A percentile compares a stretch with the other conserved stretches of the same genome.
phyloP scores from a whole-genome alignment of 2,797 vertebrate species.

The Hoplostethus mediterraneus region DNA sequence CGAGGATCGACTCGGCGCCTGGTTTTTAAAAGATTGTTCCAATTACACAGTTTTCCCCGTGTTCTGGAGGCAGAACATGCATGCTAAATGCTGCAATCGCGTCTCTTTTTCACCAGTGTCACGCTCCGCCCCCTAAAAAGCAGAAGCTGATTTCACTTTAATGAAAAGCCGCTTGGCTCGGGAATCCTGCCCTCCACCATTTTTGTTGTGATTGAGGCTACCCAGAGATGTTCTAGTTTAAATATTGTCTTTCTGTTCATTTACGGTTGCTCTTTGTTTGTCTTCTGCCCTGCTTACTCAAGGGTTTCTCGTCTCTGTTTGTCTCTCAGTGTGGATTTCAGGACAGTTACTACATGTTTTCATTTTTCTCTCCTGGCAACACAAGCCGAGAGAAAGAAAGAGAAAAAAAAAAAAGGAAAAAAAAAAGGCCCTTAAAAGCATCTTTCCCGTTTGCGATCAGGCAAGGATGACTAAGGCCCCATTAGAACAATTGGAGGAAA shows the following conservation, averaged over 20 bases:
- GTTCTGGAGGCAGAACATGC: conserved; percentile 77
- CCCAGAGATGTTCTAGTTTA: conserved; percentile 59
- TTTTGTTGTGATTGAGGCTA: conserved; percentile 68
- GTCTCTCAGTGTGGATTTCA: conserved; percentile 60
- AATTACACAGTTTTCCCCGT: conserved; percentile 83
- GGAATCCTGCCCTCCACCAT: conserved; percentile 56
- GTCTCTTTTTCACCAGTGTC: conserved; percentile 67
- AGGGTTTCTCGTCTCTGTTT: conserved; percentile 50
- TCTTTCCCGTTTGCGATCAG: conserved; percentile 78
- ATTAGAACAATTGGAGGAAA: conserved; percentile 88
- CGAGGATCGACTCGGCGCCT: conserved; percentile 63
- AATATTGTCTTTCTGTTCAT: conserved; percentile 77
- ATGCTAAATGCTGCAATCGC: conserved; percentile 77
- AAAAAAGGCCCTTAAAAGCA: conserved; percentile 73
- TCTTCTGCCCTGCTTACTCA: conserved; percentile 62
- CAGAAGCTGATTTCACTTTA: conserved; percentile 78
- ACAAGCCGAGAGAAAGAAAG: conserved; percentile 52
- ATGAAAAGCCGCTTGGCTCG: conserved; percentile 73
- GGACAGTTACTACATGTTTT: conserved; percentile 77
- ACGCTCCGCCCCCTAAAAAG: conserved; percentile 65
- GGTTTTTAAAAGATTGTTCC: conserved; percentile 75
- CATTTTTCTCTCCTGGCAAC: conserved; percentile 78
- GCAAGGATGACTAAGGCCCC: conserved; percentile 83
- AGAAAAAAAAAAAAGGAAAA: conserved; percentile 32
- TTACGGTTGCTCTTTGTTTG: conserved; percentile 69